A percentile compares a stretch with the other conserved stretches of the same genome.
Evolutionary conservation across 2,113 vertebrate species (phyloP).

Genomic region (Calidris pugnax): DNA sequence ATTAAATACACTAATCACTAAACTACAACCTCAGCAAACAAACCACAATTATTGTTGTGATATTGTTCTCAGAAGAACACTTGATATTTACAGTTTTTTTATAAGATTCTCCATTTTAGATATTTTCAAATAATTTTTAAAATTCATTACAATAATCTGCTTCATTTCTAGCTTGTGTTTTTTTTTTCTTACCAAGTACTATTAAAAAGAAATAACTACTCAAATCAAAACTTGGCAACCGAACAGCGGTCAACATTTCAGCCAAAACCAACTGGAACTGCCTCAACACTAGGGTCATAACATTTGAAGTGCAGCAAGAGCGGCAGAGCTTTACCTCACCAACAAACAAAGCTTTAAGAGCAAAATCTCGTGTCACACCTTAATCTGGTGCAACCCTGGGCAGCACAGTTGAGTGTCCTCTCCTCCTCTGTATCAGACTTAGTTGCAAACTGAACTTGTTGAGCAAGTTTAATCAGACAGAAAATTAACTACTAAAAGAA

Average conservation of each 20-base stretch:
- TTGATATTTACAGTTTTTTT: background rate
- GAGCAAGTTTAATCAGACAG: constrained; percentile 19
- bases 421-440: background rate
- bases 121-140: background rate
- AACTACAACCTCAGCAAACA: background rate
- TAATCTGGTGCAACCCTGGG: background rate
- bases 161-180: background rate
- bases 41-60: background rate
- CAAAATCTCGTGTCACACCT: constrained; percentile 9
- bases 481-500: constrained; percentile 14
- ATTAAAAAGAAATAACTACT: background rate
- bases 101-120: background rate
- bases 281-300: background rate
- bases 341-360: constrained; percentile 21
- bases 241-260: background rate
- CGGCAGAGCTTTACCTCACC: background rate
- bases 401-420: background rate
- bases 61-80: background rate
- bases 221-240: background rate
- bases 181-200: background rate
- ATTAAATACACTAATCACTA: background rate
- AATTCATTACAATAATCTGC: background rate
- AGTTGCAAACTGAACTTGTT: background rate
- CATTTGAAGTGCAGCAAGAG: background rate
- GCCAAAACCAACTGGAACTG: background rate